These are phyloP conservation scores for Aspidoscelis tigris DNA, from an alignment of 2,113 vertebrate species.

Conservation along the genomic window DNA sequence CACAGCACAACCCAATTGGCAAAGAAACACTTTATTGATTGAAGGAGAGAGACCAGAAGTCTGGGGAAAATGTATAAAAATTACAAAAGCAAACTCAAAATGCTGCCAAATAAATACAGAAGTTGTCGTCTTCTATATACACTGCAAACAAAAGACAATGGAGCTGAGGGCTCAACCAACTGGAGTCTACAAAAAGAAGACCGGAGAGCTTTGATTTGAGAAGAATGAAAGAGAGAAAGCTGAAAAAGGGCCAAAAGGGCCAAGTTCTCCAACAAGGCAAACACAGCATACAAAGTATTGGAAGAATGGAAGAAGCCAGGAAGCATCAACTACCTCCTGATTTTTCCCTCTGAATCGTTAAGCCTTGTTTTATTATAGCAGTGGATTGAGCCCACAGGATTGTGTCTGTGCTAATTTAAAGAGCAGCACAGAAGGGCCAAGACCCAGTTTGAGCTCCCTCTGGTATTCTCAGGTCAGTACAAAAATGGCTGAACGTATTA, in stretches of 20 bases:
- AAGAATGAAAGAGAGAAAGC: background rate
- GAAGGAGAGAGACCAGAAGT: background rate
- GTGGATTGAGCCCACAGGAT: background rate
- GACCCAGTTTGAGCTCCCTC: background rate
- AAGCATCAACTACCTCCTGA: background rate
- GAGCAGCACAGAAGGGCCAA: background rate
- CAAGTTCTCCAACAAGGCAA: background rate
- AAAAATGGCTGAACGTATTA: background rate
- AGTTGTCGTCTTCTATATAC: conserved; percentile 10
- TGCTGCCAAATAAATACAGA: conserved; percentile 19
- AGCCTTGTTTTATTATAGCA: background rate
- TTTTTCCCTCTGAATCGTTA: background rate
- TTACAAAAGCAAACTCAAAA: conserved; percentile 8
- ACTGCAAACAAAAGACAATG: background rate
- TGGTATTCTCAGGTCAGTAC: background rate
- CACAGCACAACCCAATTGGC: no score
- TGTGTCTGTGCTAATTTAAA: background rate
- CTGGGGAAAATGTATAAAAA: conserved; percentile 7
- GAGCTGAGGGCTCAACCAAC: background rate
- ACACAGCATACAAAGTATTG: background rate
- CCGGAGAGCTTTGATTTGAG: background rate
- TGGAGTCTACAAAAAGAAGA: background rate
- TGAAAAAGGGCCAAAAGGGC: background rate
- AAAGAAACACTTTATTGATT: conserved; percentile 21
- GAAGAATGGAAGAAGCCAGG: background rate